These are phyloP conservation scores for Discoglossus pictus DNA, from an alignment of 2,797 vertebrate species.

Conservation along the genomic window DNA sequence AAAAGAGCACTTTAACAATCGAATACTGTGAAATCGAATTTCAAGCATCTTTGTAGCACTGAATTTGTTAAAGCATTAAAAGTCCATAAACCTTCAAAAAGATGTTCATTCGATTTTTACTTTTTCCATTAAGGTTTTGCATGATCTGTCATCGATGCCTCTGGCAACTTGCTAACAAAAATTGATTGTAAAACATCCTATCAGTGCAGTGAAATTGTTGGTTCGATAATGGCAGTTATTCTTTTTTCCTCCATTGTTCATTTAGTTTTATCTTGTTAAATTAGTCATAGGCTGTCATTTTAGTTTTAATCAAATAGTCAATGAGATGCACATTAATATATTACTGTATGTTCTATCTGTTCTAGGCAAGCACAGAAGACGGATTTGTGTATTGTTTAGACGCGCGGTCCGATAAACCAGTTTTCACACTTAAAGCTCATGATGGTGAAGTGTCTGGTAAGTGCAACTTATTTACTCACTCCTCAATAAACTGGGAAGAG, in stretches of 20 bases:
- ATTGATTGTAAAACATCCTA: neutral
- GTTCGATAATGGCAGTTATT: neutral
- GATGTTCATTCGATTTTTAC: neutral
- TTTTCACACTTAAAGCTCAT: constrained; percentile 92
- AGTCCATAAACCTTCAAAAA: too few relatives aligned
- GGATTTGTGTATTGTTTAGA: constrained; percentile 96
- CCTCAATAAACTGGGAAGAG: too few relatives aligned
- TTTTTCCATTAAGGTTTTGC: constrained; percentile 4
- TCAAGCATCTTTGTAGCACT: too few relatives aligned
- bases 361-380: constrained; percentile 93
- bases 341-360: constrained; percentile 22
- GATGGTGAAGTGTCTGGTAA: constrained; percentile 92
- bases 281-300: neutral
- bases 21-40: too few relatives aligned
- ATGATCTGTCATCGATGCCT: neutral
- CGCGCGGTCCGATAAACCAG: constrained; percentile 89
- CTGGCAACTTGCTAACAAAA: neutral
- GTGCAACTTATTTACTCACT: constrained; percentile 5
- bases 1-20: too few relatives aligned
- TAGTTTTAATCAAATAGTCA: neutral
- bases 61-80: neutral
- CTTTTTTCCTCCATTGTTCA: neutral
- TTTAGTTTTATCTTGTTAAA: neutral
- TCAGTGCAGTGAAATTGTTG: neutral
- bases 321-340: neutral